A percentile compares a stretch with the other conserved stretches of the same genome.
phyloP scores from a whole-genome alignment of 2,113 vertebrate species.

The Pungitius pungitius region DNA sequence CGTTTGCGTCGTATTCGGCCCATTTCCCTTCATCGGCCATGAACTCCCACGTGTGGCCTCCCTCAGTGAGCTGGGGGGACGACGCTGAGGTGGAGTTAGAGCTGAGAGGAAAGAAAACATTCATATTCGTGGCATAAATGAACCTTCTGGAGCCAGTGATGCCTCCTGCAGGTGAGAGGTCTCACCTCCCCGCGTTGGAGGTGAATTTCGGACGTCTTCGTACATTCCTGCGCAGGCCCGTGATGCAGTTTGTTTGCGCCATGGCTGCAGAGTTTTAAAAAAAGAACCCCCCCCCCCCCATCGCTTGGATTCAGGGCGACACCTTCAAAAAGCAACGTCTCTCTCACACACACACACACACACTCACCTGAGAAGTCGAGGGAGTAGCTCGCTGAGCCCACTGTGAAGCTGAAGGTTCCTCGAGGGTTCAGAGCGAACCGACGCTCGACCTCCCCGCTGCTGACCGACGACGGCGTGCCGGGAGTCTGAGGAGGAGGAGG shows the following conservation, averaged over 20 bases:
- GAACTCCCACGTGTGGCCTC: conserved; percentile 69
- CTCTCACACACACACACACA: conserved; percentile 19
- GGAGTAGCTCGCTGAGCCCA: conserved; percentile 37
- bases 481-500: conserved; percentile 46
- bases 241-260: conserved; percentile 67
- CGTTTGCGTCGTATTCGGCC: conserved; percentile 70
- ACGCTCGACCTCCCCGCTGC: conserved; percentile 61
- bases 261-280: conserved; percentile 54
- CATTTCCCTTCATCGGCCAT: conserved; percentile 67
- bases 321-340: neutral
- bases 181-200: conserved; percentile 24
- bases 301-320: neutral
- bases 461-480: conserved; percentile 29
- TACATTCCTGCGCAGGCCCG: conserved; percentile 53
- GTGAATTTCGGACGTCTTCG: conserved; percentile 68
- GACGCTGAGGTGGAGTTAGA: neutral
- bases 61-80: conserved; percentile 7
- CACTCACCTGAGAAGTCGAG: conserved; percentile 69
- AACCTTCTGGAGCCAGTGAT: neutral
- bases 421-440: conserved; percentile 43
- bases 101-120: conserved; percentile 10
- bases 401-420: conserved; percentile 53
- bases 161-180: neutral
- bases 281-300: too few species aligned
- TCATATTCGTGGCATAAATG: too few species aligned